Conservation (phyloP, 2,797 vertebrate genomes). For the Diplodus sargus region DNA sequence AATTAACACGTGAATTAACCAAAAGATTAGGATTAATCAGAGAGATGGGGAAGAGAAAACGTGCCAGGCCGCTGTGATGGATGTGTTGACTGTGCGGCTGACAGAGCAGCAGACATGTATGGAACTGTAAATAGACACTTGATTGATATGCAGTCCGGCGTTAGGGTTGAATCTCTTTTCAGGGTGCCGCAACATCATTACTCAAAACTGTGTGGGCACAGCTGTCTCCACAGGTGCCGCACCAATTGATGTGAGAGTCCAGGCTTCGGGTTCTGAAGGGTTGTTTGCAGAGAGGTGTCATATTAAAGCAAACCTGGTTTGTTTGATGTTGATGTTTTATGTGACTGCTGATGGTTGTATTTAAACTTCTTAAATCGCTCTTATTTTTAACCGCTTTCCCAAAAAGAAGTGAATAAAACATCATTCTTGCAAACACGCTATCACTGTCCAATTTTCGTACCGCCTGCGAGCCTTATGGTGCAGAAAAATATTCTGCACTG, state of each 20-base stretch:
- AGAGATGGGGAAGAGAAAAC: constrained; percentile 17
- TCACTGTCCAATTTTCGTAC: neutral
- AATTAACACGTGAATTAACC: constrained; percentile 22
- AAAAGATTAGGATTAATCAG: constrained; percentile 34
- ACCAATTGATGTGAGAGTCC: constrained; percentile 36
- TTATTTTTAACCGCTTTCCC: neutral
- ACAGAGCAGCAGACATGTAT: constrained; percentile 52
- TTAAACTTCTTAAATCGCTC: constrained; percentile 13
- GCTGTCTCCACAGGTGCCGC: constrained; percentile 53
- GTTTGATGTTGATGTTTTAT: neutral
- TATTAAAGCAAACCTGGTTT: constrained; percentile 26
- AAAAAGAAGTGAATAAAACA: constrained; percentile 25
- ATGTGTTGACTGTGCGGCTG: constrained; percentile 58
- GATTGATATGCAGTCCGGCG: constrained; percentile 59
- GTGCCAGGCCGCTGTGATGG: constrained; percentile 34
- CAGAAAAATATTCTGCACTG: neutral
- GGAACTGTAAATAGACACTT: constrained; percentile 59
- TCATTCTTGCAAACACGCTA: neutral
- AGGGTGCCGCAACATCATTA: constrained; percentile 57
- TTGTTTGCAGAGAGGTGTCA: constrained; percentile 21
- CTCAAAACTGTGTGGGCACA: constrained; percentile 51
- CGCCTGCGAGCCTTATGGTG: neutral
- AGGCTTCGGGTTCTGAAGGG: constrained; percentile 27
- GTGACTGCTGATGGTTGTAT: constrained; percentile 32
- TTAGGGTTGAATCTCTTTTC: constrained; percentile 53